Percentiles rank a stretch among this genome's conserved stretches.
phyloP scores from a whole-genome alignment of 2,797 vertebrate genomes.

The Sebastes matsubarae region DNA sequence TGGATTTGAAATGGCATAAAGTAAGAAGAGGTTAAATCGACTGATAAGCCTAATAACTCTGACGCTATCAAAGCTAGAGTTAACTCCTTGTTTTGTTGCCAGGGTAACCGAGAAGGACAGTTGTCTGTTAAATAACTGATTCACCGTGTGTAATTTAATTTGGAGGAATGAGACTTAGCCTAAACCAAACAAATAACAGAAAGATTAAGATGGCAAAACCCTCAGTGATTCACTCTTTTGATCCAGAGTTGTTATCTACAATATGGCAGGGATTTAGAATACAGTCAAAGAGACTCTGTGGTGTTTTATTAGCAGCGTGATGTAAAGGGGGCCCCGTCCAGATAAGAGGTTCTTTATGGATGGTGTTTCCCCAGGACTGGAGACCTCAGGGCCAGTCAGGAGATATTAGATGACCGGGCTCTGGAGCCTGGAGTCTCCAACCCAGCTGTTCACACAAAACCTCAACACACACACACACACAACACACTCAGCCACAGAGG shows the following conservation, averaged over 20 bases:
- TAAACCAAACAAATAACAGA: conserved; percentile 35
- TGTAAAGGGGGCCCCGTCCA: conserved; percentile 62
- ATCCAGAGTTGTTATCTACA: conserved; percentile 55
- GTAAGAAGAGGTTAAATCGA: conserved; percentile 37
- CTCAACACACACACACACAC: conserved; percentile 59
- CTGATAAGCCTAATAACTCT: conserved; percentile 18
- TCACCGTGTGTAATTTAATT: conserved; percentile 54
- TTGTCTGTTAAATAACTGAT: conserved; percentile 27
- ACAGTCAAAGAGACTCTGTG: conserved; percentile 65
- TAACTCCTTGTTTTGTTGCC: conserved; percentile 30
- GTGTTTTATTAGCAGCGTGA: conserved; percentile 73
- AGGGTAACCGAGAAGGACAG: conserved; percentile 28
- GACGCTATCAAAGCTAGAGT: conserved; percentile 15
- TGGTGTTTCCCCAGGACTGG: conserved; percentile 63
- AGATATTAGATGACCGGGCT: conserved; percentile 74
- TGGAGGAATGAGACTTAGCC: conserved; percentile 8
- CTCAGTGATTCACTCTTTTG: conserved; percentile 46
- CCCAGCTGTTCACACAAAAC: conserved; percentile 85
- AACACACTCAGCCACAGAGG: conserved; percentile 51
- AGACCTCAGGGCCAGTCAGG: conserved; percentile 68
- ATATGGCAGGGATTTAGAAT: conserved; percentile 52
- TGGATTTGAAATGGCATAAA: conserved; percentile 46
- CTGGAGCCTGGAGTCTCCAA: conserved; percentile 60
- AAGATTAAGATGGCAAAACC: conserved; percentile 31
- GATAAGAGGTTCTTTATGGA: conserved; percentile 78